A percentile compares a stretch with the other conserved stretches of the same genome.
Conservation (phyloP, 2,113 vertebrate species). For the Clarias gariepinus region DNA sequence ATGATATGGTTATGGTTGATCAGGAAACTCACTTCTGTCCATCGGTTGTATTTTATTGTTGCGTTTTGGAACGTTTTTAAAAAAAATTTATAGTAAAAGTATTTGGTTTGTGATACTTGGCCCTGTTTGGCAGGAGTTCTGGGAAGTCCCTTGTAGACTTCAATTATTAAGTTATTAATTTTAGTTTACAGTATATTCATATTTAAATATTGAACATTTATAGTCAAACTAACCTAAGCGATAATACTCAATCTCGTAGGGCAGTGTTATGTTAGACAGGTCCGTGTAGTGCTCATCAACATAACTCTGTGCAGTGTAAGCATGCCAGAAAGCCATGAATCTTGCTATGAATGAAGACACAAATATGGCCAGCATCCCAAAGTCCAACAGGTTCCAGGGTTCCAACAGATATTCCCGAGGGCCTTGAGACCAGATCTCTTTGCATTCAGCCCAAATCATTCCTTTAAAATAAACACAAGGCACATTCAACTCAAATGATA, state of each 20-base stretch:
- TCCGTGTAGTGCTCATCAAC: conserved; percentile 81
- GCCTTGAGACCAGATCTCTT: conserved; percentile 92
- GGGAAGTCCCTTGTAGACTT: neutral
- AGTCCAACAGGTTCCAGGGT: conserved; percentile 96
- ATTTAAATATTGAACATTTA: neutral
- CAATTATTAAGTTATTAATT: neutral
- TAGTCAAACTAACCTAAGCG: conserved; percentile 76
- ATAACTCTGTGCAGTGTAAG: conserved; percentile 85
- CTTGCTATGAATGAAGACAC: conserved; percentile 91
- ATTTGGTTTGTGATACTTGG: neutral
- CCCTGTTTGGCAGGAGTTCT: neutral
- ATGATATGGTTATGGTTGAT: too few relatives aligned
- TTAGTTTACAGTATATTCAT: neutral
- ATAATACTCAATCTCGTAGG: conserved; percentile 88
- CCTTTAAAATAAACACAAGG: conserved; percentile 67
- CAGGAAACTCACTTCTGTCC: too few relatives aligned
- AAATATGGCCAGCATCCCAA: conserved; percentile 93
- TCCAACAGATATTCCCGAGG: conserved; percentile 93
- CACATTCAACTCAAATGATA: neutral
- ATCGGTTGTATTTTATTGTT: neutral
- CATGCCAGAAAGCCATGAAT: conserved; percentile 96
- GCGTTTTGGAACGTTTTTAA: neutral
- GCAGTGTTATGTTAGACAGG: conserved; percentile 79
- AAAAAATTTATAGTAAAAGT: neutral
- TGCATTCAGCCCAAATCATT: conserved; percentile 96